phyloP scores from a whole-genome alignment of 2,113 vertebrate genomes.

The Bubalus kerabau region DNA sequence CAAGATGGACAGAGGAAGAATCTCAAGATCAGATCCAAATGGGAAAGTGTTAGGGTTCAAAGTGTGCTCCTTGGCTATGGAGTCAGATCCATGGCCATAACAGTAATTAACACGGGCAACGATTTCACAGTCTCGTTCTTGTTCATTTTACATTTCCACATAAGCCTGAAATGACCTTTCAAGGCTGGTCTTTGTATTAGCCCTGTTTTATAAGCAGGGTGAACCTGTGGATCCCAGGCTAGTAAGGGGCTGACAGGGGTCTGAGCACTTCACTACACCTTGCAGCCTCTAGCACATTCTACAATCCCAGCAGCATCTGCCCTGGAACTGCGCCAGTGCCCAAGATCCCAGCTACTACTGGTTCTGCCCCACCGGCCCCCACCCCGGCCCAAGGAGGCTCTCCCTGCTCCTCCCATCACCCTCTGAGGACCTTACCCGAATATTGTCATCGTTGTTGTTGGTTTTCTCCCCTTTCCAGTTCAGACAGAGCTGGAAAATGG shows the following conservation, averaged over 20 bases:
- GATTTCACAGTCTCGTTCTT: not conserved
- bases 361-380: accelerated
- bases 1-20: not conserved
- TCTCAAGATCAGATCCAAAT: not conserved
- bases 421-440: slow-evolving; percentile 81
- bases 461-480: slow-evolving; percentile 96
- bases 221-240: not conserved
- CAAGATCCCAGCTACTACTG: not conserved
- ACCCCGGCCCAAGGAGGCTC: not conserved
- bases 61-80: accelerated
- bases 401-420: not conserved
- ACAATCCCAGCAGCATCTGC: not conserved
- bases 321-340: not conserved
- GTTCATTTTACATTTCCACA: not conserved
- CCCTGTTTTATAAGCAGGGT: not conserved
- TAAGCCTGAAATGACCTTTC: not conserved
- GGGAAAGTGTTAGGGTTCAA: not conserved
- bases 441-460: slow-evolving; percentile 91
- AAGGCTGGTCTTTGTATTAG: not conserved
- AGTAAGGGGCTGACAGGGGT: not conserved
- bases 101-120: not conserved
- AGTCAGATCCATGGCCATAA: not conserved
- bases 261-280: not conserved
- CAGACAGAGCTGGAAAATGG: slow-evolving; percentile 93
- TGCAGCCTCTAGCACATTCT: not conserved